phyloP scores from a whole-genome alignment of 2,888 invertebrate species.

The Epinotia bilunana region DNA sequence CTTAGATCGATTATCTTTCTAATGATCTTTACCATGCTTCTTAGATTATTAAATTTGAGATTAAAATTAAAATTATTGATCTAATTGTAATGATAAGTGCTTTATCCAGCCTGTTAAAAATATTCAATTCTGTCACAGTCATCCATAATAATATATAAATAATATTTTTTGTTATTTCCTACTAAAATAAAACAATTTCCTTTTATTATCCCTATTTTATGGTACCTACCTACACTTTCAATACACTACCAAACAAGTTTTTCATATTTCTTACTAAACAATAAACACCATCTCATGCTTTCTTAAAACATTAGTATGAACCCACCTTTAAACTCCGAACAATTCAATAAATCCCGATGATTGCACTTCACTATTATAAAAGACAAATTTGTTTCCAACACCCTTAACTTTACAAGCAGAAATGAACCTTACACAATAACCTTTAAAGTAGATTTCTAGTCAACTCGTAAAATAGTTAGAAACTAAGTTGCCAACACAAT shows the following conservation, averaged over 20 bases:
- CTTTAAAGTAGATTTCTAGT: conserved; percentile 4
- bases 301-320: conserved; percentile 22
- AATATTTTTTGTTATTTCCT: too few relatives aligned
- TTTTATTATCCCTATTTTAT: too few relatives aligned
- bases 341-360: conserved; percentile 42
- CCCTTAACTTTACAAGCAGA: conserved; percentile 6
- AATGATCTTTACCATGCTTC: too few relatives aligned
- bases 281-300: not conserved
- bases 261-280: not conserved
- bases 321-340: conserved; percentile 31
- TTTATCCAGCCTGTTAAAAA: too few relatives aligned
- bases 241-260: not conserved
- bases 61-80: too few relatives aligned
- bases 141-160: too few relatives aligned
- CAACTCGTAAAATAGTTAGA: conserved; percentile 31
- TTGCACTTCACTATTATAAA: conserved; percentile 39
- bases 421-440: not conserved
- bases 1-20: too few relatives aligned
- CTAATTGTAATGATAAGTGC: too few relatives aligned
- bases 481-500: conserved; percentile 50
- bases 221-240: too few relatives aligned
- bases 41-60: too few relatives aligned
- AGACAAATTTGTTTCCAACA: conserved; percentile 37
- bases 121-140: too few relatives aligned
- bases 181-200: too few relatives aligned